Percentiles rank a stretch among this genome's conserved stretches.
phyloP scores from a whole-genome alignment of 2,888 invertebrate genomes.

The Heliconius ethilla region DNA sequence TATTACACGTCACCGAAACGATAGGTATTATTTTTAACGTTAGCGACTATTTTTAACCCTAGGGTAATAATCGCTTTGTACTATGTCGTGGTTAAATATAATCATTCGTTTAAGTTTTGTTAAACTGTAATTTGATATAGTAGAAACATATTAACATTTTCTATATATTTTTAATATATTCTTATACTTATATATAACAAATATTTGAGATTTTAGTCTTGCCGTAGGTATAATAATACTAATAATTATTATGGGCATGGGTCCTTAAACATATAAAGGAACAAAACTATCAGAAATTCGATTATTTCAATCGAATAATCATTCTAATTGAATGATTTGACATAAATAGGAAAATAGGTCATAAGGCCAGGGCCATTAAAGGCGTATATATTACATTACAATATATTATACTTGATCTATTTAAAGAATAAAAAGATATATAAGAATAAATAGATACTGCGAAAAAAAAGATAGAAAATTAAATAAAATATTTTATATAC shows the following conservation, averaged over 20 bases:
- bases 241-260: neutral
- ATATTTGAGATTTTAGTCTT: neutral
- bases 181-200: no score
- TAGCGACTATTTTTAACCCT: conserved; percentile 69
- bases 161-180: neutral
- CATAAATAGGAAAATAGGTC: conserved; percentile 24
- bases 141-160: neutral
- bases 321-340: conserved; percentile 7
- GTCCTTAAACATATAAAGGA: neutral
- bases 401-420: neutral
- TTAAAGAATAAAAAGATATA: neutral
- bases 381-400: neutral
- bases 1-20: conserved; percentile 49
- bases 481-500: neutral
- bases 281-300: neutral
- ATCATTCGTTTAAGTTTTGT: conserved; percentile 34
- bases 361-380: conserved; percentile 22
- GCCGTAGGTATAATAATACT: neutral
- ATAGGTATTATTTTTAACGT: conserved; percentile 66
- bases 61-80: conserved; percentile 64
- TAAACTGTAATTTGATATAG: conserved; percentile 41
- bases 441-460: neutral
- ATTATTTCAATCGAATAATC: conserved; percentile 18
- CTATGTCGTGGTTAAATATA: conserved; percentile 49
- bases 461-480: neutral